phyloP scores from a whole-genome alignment of 2,888 invertebrate species.

The Melinaea marsaeus region DNA sequence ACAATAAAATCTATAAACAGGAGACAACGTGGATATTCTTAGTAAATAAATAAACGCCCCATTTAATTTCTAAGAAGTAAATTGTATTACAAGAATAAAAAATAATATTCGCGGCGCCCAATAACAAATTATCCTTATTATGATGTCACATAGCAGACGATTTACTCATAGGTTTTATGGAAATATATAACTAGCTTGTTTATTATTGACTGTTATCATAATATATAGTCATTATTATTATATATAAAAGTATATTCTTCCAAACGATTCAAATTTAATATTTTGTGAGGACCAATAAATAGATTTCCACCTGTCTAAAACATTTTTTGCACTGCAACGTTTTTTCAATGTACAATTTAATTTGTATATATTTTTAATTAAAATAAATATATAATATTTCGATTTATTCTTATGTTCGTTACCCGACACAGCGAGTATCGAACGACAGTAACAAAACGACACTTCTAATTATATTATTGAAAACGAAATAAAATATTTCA shows the following conservation, averaged over 20 bases:
- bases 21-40: constrained; percentile 16
- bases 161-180: constrained; percentile 7
- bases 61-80: constrained; percentile 14
- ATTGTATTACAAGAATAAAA: constrained; percentile 15
- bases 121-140: constrained; percentile 26
- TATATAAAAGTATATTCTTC: neutral
- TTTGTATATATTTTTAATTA: no score
- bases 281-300: neutral
- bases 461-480: neutral
- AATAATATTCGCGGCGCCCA: constrained; percentile 7
- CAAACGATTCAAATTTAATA: neutral
- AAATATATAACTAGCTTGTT: neutral
- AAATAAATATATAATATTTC: no score
- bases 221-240: neutral
- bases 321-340: no score
- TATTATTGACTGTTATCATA: neutral
- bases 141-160: constrained; percentile 24
- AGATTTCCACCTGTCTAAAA: no score
- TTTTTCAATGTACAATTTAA: no score
- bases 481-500: constrained; percentile 18
- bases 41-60: constrained; percentile 8
- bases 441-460: neutral
- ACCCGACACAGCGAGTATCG: neutral
- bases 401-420: no score
- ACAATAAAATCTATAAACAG: constrained; percentile 4